These are phyloP conservation scores for Okapia johnstoni DNA, from an alignment of 2,113 vertebrate species.

Conservation along the genomic window DNA sequence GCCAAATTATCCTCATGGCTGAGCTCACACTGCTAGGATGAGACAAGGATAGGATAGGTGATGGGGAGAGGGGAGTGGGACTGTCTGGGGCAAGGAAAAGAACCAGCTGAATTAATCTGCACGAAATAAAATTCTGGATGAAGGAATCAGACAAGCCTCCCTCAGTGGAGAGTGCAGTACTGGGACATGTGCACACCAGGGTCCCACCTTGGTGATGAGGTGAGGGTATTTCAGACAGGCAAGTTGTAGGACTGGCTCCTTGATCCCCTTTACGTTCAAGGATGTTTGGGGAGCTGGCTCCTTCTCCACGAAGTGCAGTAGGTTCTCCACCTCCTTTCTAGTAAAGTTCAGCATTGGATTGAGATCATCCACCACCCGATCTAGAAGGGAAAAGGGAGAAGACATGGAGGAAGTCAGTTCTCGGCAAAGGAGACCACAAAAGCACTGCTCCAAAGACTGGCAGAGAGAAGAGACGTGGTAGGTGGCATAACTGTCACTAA, in stretches of 20 bases:
- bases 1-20: not conserved
- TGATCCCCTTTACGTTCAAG: conserved; percentile 76
- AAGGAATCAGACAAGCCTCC: not conserved
- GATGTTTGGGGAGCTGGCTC: conserved; percentile 84
- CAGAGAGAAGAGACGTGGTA: not conserved
- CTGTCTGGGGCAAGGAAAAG: not conserved
- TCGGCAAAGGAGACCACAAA: not conserved
- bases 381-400: conserved; percentile 75
- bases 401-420: not conserved
- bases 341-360: conserved; percentile 98
- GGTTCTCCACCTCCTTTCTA: conserved; percentile 96
- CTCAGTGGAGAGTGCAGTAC: not conserved
- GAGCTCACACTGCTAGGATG: not conserved
- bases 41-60: not conserved
- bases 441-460: not conserved
- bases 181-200: rapidly evolving
- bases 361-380: conserved; percentile 97
- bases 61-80: not conserved
- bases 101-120: not conserved
- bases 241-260: conserved; percentile 88
- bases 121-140: not conserved
- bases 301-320: conserved; percentile 98
- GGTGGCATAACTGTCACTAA: not conserved
- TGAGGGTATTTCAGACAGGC: conserved; percentile 92
- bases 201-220: conserved; percentile 95